Conservation (phyloP, 2,113 vertebrate species). For the Myotis yumanensis region DNA sequence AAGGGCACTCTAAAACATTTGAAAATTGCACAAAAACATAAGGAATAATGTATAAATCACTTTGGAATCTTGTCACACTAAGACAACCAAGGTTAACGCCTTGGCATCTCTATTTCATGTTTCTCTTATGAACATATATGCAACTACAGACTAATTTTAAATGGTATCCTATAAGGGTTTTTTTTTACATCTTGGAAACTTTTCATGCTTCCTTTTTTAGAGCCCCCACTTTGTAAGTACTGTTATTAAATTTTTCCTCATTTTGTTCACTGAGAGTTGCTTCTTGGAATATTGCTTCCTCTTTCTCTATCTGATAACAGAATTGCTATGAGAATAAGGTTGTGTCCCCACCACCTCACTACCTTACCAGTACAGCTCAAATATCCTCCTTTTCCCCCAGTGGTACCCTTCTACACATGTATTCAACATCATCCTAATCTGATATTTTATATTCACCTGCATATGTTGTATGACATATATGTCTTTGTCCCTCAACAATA, state of each 20-base stretch:
- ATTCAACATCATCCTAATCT: neutral
- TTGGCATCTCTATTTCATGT: neutral
- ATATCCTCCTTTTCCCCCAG: accelerated
- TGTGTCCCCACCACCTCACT: neutral
- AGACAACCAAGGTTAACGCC: neutral
- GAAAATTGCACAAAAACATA: neutral
- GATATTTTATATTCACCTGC: neutral
- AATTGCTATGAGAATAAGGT: neutral
- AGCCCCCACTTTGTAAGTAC: accelerated
- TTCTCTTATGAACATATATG: neutral
- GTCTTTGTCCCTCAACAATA: neutral
- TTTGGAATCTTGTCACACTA: neutral
- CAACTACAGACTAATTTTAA: neutral
- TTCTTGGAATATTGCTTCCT: neutral
- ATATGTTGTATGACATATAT: neutral
- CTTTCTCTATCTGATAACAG: neutral
- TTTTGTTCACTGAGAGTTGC: neutral
- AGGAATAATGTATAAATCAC: neutral
- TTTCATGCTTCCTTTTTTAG: neutral
- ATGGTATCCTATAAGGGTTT: no score
- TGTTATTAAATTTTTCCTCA: neutral
- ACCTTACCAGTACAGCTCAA: neutral
- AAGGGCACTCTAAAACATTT: neutral
- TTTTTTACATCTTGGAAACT: neutral
- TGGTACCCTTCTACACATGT: accelerated